Evolutionary conservation across 2,888 invertebrate species (phyloP).

Genomic region (Dermolepida albohirtum): DNA sequence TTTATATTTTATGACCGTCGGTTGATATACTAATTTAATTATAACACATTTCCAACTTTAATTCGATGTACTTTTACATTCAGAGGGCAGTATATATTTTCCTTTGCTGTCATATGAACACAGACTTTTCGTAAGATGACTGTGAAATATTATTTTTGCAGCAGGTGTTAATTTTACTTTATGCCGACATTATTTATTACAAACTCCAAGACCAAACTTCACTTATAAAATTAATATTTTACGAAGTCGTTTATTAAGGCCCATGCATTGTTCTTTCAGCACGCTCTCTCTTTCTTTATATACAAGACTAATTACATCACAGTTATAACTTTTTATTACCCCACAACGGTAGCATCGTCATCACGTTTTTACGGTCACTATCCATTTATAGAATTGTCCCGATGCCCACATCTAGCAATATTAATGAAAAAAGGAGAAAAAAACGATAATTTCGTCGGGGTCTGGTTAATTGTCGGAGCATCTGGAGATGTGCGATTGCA

Average conservation of each 20-base stretch:
- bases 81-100: background rate
- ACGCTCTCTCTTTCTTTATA: constrained; percentile 6
- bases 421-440: too few species aligned
- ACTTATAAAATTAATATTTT: constrained; percentile 35
- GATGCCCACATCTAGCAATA: too few species aligned
- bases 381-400: too few species aligned
- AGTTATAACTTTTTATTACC: constrained; percentile 35
- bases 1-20: constrained; percentile 7
- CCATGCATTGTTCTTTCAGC: constrained; percentile 5
- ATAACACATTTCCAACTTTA: background rate
- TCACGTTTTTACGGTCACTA: constrained; percentile 5
- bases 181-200: constrained; percentile 24
- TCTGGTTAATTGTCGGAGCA: too few species aligned
- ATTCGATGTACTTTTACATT: too few species aligned
- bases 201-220: constrained; percentile 26
- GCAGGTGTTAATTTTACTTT: constrained; percentile 35
- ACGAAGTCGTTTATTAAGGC: constrained; percentile 29
- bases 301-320: constrained; percentile 37
- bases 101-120: constrained; percentile 13
- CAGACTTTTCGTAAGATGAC: background rate
- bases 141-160: constrained; percentile 20
- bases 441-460: too few species aligned
- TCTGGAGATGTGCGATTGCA: too few species aligned
- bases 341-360: constrained; percentile 1
- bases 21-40: constrained; percentile 8